Base-by-base conservation (phyloP, 1,140 invertebrate species). In the Reticulitermes speratus region DNA sequence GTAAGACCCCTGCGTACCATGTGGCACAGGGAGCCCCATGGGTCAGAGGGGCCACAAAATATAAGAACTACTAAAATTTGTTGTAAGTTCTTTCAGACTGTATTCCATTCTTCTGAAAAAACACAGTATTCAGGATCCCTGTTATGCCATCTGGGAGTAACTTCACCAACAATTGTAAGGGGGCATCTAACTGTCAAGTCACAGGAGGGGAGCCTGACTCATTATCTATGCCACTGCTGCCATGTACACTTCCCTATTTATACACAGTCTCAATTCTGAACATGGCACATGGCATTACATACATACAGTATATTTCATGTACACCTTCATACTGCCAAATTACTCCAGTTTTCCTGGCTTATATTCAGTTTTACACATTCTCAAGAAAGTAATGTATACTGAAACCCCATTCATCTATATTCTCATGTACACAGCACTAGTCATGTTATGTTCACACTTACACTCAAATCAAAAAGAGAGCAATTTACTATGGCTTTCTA, bases 321-420 rank as follows among this genome's bases (percentile, higher is more conserved):
- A n/a, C n/a, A 75, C n/a, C 65, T 75, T 14, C 65, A 75, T 75
- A 75, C 65, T 75, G 65, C 65, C 65, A 75, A 75, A 75, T 75
- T 75, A 75, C 65, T 75, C 65, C 65, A 75, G n/a, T 30, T 75
- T 30, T 75, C 65, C 30, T n/a, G 25, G n/a, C 1, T 75, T 75
- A 75, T n/a, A 75, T 8, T 75, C 25, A 75, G n/a, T 75, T 75
- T 55, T 21, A 30, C 65, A 75, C 65, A 75, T 75, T 65, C 25
- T 75, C 6, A 75, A 0, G 14, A 30, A 75, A 30, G 7, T 75
- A 75, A 75, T 16, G n/a, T 75, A 75, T 75, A 75, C n/a, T 75
- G n/a, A 30, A 14, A 75, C 52, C 52, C 19, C 52, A 55, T 16
- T 21, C 19, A 55, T 21, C 52, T 14, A 48, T 48, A 9, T 21